These are phyloP conservation scores for Indri indri DNA, from an alignment of 2,113 vertebrate genomes.

Conservation along the genomic window DNA sequence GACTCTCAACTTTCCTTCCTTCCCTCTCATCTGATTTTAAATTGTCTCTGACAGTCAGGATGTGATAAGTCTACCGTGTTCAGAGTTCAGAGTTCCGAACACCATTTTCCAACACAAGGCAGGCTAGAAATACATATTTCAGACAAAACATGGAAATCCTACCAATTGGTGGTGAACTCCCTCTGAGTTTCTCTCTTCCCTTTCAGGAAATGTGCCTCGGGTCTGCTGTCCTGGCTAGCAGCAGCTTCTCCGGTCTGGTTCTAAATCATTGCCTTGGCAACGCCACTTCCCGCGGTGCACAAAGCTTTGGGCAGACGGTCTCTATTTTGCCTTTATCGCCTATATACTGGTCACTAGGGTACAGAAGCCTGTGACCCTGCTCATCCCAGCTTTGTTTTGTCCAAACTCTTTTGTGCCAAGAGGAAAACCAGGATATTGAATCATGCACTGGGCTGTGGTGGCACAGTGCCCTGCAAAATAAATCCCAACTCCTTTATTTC, in stretches of 20 bases:
- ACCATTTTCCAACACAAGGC: constrained; percentile 78
- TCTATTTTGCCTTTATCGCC: constrained; percentile 73
- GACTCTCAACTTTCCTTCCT: constrained; percentile 75
- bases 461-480: constrained; percentile 33
- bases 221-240: constrained; percentile 62
- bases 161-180: constrained; percentile 77
- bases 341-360: constrained; percentile 53
- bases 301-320: constrained; percentile 60
- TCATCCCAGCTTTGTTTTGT: constrained; percentile 74
- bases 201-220: constrained; percentile 80
- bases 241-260: constrained; percentile 63
- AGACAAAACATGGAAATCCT: constrained; percentile 87
- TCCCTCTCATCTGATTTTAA: constrained; percentile 82
- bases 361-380: constrained; percentile 70
- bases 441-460: constrained; percentile 35
- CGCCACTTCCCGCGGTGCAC: constrained; percentile 59
- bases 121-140: constrained; percentile 80
- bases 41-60: constrained; percentile 81
- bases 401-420: constrained; percentile 61
- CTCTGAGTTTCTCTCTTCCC: constrained; percentile 70
- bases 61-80: constrained; percentile 79
- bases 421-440: constrained; percentile 75
- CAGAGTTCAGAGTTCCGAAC: constrained; percentile 77
- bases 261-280: constrained; percentile 81
- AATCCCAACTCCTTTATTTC: constrained; percentile 42